Conservation (phyloP, 1,140 invertebrate species). For the Prorops nasuta region DNA sequence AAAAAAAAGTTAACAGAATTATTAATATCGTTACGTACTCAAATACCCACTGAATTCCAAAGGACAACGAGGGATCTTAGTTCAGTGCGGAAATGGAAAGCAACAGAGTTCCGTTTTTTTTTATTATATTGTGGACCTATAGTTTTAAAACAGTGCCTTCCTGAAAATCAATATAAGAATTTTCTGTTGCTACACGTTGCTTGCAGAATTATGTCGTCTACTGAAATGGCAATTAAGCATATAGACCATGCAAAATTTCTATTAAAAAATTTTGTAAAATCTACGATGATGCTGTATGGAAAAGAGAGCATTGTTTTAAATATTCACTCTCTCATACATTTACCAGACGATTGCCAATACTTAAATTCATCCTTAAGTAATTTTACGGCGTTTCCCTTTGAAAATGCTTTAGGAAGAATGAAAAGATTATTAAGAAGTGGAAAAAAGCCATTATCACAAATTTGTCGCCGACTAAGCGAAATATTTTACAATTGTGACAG, state of each 20-base stretch:
- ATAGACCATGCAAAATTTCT: conserved; percentile 12
- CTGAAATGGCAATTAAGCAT: conserved; percentile 3
- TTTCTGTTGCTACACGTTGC: neutral
- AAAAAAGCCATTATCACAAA: neutral
- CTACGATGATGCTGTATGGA: conserved; percentile 12
- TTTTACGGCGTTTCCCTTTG: neutral
- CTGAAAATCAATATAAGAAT: neutral
- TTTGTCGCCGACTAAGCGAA: neutral
- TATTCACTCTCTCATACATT: conserved; percentile 22
- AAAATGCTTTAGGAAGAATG: neutral
- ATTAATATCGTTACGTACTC: too few species aligned
- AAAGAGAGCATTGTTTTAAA: conserved; percentile 12
- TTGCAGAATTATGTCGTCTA: conserved; percentile 12
- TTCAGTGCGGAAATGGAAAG: neutral
- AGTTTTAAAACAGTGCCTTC: neutral
- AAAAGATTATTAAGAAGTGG: neutral
- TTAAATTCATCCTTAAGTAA: neutral
- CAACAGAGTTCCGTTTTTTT: too few species aligned
- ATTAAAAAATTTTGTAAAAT: conserved; percentile 19
- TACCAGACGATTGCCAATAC: neutral
- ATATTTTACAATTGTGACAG: neutral
- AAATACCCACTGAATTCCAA: neutral
- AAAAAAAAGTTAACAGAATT: neutral
- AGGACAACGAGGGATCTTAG: neutral
- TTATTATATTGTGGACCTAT: too few species aligned